Evolutionary conservation across 2,113 vertebrate genomes (phyloP).

Genomic region (Marmota flaviventris): DNA sequence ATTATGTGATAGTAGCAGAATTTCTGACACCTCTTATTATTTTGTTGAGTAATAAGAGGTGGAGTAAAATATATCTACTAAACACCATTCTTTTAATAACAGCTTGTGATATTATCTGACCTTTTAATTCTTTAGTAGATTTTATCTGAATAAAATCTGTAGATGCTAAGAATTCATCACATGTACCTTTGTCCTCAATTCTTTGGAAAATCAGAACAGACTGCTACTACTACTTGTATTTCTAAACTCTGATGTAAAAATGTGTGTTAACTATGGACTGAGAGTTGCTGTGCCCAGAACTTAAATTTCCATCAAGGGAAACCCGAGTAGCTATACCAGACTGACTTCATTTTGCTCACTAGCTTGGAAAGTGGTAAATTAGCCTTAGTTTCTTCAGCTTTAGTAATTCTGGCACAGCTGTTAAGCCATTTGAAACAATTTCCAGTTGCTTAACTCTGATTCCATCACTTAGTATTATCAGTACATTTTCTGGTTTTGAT

Average conservation of each 20-base stretch:
- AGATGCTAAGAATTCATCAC: neutral
- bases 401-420: neutral
- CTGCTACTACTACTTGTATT: neutral
- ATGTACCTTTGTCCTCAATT: neutral
- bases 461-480: neutral
- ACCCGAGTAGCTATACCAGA: neutral
- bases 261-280: neutral
- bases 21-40: conserved; percentile 21
- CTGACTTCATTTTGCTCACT: neutral
- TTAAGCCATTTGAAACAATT: neutral
- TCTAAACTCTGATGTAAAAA: neutral
- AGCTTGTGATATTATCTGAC: neutral
- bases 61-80: neutral
- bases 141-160: neutral
- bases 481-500: neutral
- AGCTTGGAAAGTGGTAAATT: neutral
- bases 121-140: neutral
- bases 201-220: neutral
- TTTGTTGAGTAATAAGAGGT: neutral
- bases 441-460: neutral
- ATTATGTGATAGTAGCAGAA: neutral
- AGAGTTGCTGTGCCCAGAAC: neutral
- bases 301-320: neutral
- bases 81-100: neutral
- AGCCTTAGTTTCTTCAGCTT: neutral